Base-by-base conservation (phyloP, 2,888 invertebrate species). In the Podabrus alpinus region DNA sequence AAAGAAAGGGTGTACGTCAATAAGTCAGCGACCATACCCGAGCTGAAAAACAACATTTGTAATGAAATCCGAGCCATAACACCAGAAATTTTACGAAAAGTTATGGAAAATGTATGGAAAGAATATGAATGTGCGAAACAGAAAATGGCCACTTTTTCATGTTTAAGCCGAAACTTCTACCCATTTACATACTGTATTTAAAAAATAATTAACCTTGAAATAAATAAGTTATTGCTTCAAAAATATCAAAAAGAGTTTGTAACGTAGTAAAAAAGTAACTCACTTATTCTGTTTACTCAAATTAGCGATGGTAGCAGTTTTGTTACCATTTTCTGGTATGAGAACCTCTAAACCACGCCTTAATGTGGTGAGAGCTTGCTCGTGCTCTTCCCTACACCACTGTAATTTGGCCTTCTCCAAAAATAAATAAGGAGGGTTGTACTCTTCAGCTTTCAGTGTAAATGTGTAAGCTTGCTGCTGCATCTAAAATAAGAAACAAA, bases 351-450 rank as follows among this genome's bases (percentile, higher is more conserved):
- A 88, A 1, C 95, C 94, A 74, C 94, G 90, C 69, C 92, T 90
- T 9, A 97, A 86, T 0, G 94, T 92, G 9, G 91, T 92, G 72
- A 97, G 92, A 0, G 96, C 95, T 80, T 93, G 91, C 78, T 94
- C 94, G 77, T 94, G 93, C 80, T 95, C 94, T 2, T 93, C 94
- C 75, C 95, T 93, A 73, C 94, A 91, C 96, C 97, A 97, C 81
- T 95, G 92, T 85, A 97, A 91, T 85, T 97, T 95, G 0, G 98
- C 95, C 82, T 97, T 95, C 87, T 98, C 97, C 77, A 98, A 90
- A 82, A 96, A 95, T 69, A 96, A 88, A 76, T 94, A 93, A 62
- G 93, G 92, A 0, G 94, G 93, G 13, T 92, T 89, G 84, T 93
- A 96, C 74, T 92, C 92, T 83, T 94, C 94, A 0, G 97, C 97